phyloP scores from a whole-genome alignment of 2,113 vertebrate genomes.

The Amphiprion ocellaris region DNA sequence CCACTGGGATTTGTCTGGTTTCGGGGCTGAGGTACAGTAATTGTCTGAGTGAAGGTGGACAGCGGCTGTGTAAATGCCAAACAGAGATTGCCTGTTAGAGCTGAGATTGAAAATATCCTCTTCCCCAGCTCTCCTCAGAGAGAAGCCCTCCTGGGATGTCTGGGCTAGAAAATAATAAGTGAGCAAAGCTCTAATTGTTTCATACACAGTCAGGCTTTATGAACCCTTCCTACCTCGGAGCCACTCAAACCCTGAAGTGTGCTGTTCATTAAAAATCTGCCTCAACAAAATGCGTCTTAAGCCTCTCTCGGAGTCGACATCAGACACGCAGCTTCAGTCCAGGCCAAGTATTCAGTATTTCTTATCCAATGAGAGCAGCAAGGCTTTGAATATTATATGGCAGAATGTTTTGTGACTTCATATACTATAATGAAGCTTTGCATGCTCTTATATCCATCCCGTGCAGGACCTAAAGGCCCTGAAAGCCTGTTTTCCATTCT shows the following conservation, averaged over 20 bases:
- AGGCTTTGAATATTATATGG: conserved; percentile 27
- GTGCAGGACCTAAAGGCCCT: background rate
- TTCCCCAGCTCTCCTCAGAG: conserved; percentile 3
- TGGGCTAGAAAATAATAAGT: conserved; percentile 40
- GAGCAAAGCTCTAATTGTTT: conserved; percentile 42
- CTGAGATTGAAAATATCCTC: conserved; percentile 12
- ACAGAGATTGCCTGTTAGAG: conserved; percentile 38
- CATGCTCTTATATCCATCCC: background rate
- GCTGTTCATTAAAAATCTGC: conserved; percentile 53
- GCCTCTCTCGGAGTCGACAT: conserved; percentile 18
- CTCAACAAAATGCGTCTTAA: conserved; percentile 21
- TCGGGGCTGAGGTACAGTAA: background rate
- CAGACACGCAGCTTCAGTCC: conserved; percentile 14
- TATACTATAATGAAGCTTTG: conserved; percentile 32
- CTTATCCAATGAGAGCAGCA: conserved; percentile 1
- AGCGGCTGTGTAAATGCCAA: conserved; percentile 31
- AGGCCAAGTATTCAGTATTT: background rate
- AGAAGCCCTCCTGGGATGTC: conserved; percentile 21
- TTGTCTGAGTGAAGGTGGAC: conserved; percentile 4
- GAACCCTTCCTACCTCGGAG: conserved; percentile 32
- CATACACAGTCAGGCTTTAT: conserved; percentile 33
- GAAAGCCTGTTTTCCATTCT: background rate
- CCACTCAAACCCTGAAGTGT: conserved; percentile 14
- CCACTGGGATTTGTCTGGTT: conserved; percentile 9
- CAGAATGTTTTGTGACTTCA: conserved; percentile 7